Base-by-base conservation (phyloP, 53 echinoderm and acorn worm species). In the Astropecten irregularis region DNA sequence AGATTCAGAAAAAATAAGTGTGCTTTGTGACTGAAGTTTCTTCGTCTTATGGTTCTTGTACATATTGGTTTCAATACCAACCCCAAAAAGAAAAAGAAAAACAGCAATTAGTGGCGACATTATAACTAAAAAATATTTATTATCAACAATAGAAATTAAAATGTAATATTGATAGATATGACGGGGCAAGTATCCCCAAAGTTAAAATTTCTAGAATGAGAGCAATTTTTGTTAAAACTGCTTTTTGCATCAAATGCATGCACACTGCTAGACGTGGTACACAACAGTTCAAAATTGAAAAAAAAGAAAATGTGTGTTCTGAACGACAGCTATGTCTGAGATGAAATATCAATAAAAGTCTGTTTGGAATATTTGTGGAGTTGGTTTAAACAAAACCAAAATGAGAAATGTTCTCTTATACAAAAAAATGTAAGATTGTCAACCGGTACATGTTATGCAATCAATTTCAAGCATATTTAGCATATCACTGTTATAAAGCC, bases 211-310 rank as follows among this genome's bases (percentile, higher is more conserved):
- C 22, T 73, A 33, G 53, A 53, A 65, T 50, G 34, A 34, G 53
- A 16, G 32, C 19, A 31, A n/a, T 65, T 65, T 2, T 44, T 40
- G 46, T 44, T 14, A 42, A 21, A 68, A 27, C 28, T 8, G 14
- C 18, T 19, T 68, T 27, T 44, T 23, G 68, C 68, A 68, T 68
- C 42, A 68, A 68, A 68, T 68, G 68, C 68, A 44, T 68, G 47
- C 38, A 36, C 65, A 9, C 18, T 65, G 65, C n/a, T n/a, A n/a
- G n/a, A n/a, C n/a, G n/a, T n/a, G n/a, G n/a, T n/a, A n/a, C n/a
- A n/a, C n/a, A n/a, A n/a, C n/a, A n/a, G n/a, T 65, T 15, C 33
- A 15, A 65, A 65, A 64, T 26, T 37, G 34, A 34, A 28, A 32
- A 14, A 20, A 19, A n/a, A n/a, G n/a, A 42, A 11, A 42, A 42